A percentile compares a stretch with the other conserved stretches of the same genome.
Evolutionary conservation across 2,888 invertebrate genomes (phyloP).

Genomic region (Lasioglossum morio): DNA sequence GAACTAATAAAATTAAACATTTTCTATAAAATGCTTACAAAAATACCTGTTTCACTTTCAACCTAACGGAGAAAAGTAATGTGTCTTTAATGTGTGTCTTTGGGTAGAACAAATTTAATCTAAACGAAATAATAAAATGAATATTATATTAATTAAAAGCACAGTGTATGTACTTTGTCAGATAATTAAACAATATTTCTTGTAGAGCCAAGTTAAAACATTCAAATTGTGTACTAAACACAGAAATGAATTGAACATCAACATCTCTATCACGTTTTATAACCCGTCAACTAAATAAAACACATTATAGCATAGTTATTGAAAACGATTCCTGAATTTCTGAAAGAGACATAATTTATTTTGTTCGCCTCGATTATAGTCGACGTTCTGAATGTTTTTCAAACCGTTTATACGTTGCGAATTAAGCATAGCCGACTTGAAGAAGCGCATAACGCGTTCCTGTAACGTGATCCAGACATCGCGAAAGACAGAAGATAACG

Average conservation of each 20-base stretch:
- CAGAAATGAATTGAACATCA: background rate
- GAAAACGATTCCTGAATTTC: background rate
- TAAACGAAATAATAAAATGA: background rate
- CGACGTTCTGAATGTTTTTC: background rate
- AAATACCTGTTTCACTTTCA: background rate
- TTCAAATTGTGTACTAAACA: background rate
- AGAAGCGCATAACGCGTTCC: constrained; percentile 35
- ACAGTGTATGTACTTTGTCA: background rate
- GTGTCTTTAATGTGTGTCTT: background rate
- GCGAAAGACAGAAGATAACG: constrained; percentile 60
- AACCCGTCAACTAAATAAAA: background rate
- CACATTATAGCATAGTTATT: background rate
- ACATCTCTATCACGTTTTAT: background rate
- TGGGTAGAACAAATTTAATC: background rate
- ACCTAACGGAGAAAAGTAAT: background rate
- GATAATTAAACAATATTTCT: background rate
- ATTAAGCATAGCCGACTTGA: background rate
- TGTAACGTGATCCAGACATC: constrained; percentile 63
- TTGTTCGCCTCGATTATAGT: background rate
- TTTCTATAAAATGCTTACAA: background rate
- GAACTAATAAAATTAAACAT: background rate
- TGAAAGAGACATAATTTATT: background rate
- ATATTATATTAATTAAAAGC: too few relatives aligned
- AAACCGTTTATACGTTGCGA: background rate
- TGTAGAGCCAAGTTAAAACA: background rate